Conservation (phyloP, 2,113 vertebrate genomes). For the Terrapene triunguis region DNA sequence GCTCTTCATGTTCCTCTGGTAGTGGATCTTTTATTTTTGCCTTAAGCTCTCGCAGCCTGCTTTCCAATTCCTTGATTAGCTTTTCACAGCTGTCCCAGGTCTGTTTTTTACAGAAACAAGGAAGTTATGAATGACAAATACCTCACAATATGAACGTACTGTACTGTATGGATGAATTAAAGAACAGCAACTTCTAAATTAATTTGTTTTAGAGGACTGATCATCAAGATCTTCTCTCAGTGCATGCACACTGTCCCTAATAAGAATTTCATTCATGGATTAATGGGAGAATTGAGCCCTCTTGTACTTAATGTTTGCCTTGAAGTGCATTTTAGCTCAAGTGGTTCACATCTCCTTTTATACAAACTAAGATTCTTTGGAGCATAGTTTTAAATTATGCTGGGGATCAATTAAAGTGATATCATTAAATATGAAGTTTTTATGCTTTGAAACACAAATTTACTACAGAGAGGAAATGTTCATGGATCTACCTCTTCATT, state of each 20-base stretch:
- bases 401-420: not conserved
- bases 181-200: not conserved
- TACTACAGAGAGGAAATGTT: not conserved
- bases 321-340: not conserved
- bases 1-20: constrained; percentile 82
- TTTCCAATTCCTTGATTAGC: constrained; percentile 75
- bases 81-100: constrained; percentile 87
- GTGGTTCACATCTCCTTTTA: not conserved
- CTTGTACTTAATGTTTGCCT: not conserved
- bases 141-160: not conserved
- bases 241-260: not conserved
- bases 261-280: not conserved
- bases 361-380: not conserved
- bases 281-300: not conserved
- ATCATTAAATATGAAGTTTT: not conserved
- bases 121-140: not conserved
- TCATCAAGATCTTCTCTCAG: not conserved
- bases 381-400: not conserved
- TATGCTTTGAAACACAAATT: not conserved
- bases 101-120: constrained; percentile 76
- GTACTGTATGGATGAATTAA: not conserved
- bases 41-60: constrained; percentile 81
- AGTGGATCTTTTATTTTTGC: constrained; percentile 81
- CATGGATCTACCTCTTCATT: not conserved
- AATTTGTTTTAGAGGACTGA: not conserved